Base-by-base conservation (phyloP, 1,140 invertebrate genomes). In the Drosophila ohnishii region DNA sequence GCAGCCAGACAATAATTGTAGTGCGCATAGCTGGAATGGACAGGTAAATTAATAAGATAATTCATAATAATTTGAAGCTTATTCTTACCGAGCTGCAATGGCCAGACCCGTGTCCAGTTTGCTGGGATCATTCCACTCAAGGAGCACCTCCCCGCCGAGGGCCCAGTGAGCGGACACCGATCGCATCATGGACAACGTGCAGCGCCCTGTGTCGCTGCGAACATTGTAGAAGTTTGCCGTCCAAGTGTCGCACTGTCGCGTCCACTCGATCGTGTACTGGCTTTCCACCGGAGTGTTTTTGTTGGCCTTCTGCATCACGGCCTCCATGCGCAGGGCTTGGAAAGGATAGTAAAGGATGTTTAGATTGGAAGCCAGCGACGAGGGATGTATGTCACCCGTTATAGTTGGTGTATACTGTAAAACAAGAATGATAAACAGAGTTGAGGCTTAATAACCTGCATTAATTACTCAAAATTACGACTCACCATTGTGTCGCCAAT, bases 371-470 rank as follows among this genome's bases (percentile, higher is more conserved):
- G 91, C 88, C 37, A 91, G 51, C 25, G 87, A 77, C 0, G 81
- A 77, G 2, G 91, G 91, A 84, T 91, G 80, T 40, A 91, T 90
- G 34, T 91, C 90, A 6, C 90, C 91, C 14, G 59, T 51, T 34
- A 91, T 88, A 1, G 83, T 91, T 25, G 91, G 91, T 8, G 90
- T 91, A 16, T 79, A 67, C 90, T 91, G 2, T 13, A 59, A 28
- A 16, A 7, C 45, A 13, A 30, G 10, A 35, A 35, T 1, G 11
- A 13, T 13, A 35, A n/a, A 2, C 0, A 0, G 7, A 16, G 3
- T n/a, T 30, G 1, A 22, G 25, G 34, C 19, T 5, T 11, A 19
- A n/a, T 5, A 47, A 34, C 11, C 0, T n/a, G 10, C 14, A 1
- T 13, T 35, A 3, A 11, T 8, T 40, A 5, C 1, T 0, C 13